A percentile compares a stretch with the other conserved stretches of the same genome.
These are phyloP conservation scores for human (Homo sapiens) DNA, from an alignment of 2,113 vertebrate genomes.

Conservation along the genomic window DNA sequence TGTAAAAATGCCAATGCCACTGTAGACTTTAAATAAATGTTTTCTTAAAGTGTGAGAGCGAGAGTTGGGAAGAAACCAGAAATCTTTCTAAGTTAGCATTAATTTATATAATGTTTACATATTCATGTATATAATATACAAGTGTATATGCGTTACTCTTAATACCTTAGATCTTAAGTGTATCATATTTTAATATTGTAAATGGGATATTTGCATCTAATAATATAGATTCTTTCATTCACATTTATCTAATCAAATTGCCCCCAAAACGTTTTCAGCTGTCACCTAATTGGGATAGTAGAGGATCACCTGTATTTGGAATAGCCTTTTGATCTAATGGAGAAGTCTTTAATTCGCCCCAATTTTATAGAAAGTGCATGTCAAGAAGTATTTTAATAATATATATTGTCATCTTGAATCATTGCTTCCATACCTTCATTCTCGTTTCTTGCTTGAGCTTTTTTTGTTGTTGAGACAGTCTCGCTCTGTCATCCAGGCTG, in stretches of 20 bases:
- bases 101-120: background rate
- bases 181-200: background rate
- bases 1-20: background rate
- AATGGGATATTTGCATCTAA: background rate
- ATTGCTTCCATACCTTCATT: background rate
- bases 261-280: background rate
- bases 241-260: background rate
- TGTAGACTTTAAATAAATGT: background rate
- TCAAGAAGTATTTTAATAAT: background rate
- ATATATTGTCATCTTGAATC: background rate
- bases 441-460: slow-evolving; percentile 18
- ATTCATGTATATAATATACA: background rate
- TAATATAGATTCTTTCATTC: background rate
- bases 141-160: background rate
- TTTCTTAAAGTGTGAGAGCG: background rate
- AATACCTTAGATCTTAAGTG: background rate
- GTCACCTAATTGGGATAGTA: background rate
- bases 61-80: background rate
- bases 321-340: background rate
- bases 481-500: too few relatives aligned
- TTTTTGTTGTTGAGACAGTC: too few relatives aligned
- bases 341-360: background rate
- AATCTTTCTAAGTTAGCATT: background rate
- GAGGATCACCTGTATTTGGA: background rate
- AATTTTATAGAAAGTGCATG: background rate